These are phyloP conservation scores for Dicyrtoma fusca DNA, from an alignment of 2,888 invertebrate species.

Conservation along the genomic window DNA sequence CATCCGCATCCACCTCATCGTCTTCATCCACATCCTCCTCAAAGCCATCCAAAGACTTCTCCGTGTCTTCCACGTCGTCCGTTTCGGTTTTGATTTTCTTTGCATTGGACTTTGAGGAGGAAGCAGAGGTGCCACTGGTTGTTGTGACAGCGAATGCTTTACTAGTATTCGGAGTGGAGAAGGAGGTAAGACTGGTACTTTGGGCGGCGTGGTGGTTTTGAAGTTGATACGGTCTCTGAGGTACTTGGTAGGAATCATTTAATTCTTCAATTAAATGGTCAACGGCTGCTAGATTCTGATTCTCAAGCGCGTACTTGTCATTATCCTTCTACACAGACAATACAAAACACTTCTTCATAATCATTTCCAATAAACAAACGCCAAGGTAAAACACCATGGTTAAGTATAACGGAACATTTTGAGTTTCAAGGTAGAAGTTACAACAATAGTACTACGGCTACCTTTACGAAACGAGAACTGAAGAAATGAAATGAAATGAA, in stretches of 20 bases:
- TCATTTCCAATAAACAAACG: not conserved
- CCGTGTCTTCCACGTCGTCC: not conserved
- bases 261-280: too few relatives aligned
- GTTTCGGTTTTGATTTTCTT: not conserved
- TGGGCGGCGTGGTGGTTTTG: too few relatives aligned
- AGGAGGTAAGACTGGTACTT: not conserved
- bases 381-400: not conserved
- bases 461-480: too few relatives aligned
- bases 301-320: too few relatives aligned
- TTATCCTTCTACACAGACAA: too few relatives aligned
- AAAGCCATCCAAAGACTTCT: not conserved
- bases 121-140: not conserved
- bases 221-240: too few relatives aligned
- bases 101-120: not conserved
- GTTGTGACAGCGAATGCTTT: too few relatives aligned
- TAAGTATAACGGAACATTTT: not conserved
- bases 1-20: constrained; percentile 4
- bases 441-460: too few relatives aligned
- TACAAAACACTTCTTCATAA: not conserved
- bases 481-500: too few relatives aligned
- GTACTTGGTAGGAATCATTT: too few relatives aligned
- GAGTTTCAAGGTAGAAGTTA: not conserved
- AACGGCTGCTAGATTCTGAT: too few relatives aligned
- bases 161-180: too few relatives aligned
- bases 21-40: constrained; percentile 23